Conservation (phyloP, 2,113 vertebrate species). For the Guaruba guarouba region DNA sequence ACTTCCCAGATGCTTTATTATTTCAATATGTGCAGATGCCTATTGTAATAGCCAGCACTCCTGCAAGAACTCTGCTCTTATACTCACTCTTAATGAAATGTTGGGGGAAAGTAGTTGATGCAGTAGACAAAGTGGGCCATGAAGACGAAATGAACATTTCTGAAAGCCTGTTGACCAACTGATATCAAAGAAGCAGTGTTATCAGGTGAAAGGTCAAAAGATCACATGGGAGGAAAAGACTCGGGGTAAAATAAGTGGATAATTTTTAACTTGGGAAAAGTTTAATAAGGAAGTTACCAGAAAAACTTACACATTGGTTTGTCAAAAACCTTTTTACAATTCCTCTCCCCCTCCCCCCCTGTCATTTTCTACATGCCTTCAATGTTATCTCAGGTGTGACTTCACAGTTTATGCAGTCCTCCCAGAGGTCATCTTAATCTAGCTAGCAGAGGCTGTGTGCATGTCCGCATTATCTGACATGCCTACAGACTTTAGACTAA, state of each 20-base stretch:
- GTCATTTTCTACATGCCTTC: background rate
- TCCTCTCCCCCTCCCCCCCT: background rate
- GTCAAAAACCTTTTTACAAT: background rate
- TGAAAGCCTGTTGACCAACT: background rate
- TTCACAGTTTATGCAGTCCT: background rate
- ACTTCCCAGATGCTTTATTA: background rate
- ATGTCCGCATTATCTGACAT: background rate
- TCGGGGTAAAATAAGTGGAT: background rate
- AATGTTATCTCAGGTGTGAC: background rate
- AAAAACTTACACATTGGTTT: background rate
- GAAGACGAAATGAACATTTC: background rate
- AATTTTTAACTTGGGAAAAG: background rate
- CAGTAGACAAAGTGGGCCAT: background rate
- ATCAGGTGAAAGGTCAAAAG: background rate
- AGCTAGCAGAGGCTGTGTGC: background rate
- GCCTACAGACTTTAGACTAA: background rate
- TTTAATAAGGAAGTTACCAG: background rate
- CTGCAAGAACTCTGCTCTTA: background rate
- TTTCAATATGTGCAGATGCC: background rate
- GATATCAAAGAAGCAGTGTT: background rate
- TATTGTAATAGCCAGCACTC: background rate
- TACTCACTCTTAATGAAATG: background rate
- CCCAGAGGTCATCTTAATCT: background rate
- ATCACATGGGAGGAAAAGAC: fast-evolving
- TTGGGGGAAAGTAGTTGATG: background rate